Conservation (phyloP, 64 coral and sea anemone genomes). For the Cladopsammia gracilis region DNA sequence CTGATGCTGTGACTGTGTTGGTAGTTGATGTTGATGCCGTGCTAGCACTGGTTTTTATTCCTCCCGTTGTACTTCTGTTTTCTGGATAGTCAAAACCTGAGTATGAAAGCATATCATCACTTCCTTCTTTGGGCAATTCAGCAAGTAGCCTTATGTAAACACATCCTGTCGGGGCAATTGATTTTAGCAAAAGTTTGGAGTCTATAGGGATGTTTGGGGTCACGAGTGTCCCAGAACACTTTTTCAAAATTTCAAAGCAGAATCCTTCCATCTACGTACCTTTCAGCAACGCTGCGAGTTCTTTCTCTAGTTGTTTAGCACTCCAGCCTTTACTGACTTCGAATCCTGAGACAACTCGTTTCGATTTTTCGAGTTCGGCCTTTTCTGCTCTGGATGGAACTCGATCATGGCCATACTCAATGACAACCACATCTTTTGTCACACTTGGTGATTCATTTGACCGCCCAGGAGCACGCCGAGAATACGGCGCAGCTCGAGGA, state of each 20-base stretch:
- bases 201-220: conserved; percentile 38
- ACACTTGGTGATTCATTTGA: conserved; percentile 22
- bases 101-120: conserved; percentile 41
- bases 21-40: too few relatives aligned
- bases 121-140: conserved; percentile 2
- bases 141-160: conserved; percentile 64
- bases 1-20: too few relatives aligned
- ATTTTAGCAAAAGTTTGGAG: conserved; percentile 71
- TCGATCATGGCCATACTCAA: conserved; percentile 63
- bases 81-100: conserved; percentile 27
- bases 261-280: conserved; percentile 57
- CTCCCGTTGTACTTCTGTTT: neutral
- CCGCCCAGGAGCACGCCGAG: conserved; percentile 33
- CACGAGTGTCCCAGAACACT: conserved; percentile 55
- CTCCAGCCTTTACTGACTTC: conserved; percentile 51
- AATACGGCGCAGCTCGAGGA: conserved; percentile 8
- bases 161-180: conserved; percentile 71
- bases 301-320: conserved; percentile 27
- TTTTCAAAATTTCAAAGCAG: conserved; percentile 54
- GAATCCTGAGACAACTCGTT: conserved; percentile 66
- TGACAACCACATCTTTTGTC: conserved; percentile 72
- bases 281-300: conserved; percentile 37
- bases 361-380: conserved; percentile 52
- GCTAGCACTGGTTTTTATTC: neutral
- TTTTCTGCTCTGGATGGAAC: conserved; percentile 67